Conservation (phyloP, 2,888 invertebrate genomes). For the Isoperla grammatica region DNA sequence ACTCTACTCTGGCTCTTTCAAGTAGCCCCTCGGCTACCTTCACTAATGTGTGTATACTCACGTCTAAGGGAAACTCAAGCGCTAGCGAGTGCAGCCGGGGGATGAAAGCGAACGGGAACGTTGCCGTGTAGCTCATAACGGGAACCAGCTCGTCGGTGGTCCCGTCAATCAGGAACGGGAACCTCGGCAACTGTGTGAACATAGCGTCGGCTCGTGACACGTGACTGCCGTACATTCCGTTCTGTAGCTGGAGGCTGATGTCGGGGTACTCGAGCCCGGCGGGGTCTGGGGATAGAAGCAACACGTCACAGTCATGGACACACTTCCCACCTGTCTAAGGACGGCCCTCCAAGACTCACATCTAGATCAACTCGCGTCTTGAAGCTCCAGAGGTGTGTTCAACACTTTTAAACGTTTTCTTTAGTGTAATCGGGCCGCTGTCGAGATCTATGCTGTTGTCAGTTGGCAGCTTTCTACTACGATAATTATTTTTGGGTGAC, state of each 20-base stretch:
- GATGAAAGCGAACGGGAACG: constrained; percentile 69
- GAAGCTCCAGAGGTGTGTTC: too few species aligned
- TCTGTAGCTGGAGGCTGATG: constrained; percentile 30
- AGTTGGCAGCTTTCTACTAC: too few species aligned
- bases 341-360: too few species aligned
- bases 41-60: constrained; percentile 45
- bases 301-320: too few species aligned
- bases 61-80: constrained; percentile 72
- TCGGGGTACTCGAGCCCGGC: constrained; percentile 20
- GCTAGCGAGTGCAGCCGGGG: constrained; percentile 65
- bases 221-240: constrained; percentile 31
- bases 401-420: too few species aligned
- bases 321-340: too few species aligned
- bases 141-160: constrained; percentile 42
- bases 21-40: too few species aligned
- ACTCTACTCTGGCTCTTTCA: too few species aligned
- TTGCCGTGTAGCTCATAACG: constrained; percentile 64
- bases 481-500: too few species aligned
- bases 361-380: too few species aligned
- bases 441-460: too few species aligned
- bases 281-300: background rate
- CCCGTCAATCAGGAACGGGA: constrained; percentile 42
- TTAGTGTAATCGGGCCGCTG: too few species aligned
- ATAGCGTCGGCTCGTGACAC: constrained; percentile 24
- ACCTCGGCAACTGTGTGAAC: constrained; percentile 29